Percentiles rank a stretch among this genome's conserved stretches.
Conservation (phyloP, 2,888 invertebrate genomes). For the Helobdella robusta region DNA sequence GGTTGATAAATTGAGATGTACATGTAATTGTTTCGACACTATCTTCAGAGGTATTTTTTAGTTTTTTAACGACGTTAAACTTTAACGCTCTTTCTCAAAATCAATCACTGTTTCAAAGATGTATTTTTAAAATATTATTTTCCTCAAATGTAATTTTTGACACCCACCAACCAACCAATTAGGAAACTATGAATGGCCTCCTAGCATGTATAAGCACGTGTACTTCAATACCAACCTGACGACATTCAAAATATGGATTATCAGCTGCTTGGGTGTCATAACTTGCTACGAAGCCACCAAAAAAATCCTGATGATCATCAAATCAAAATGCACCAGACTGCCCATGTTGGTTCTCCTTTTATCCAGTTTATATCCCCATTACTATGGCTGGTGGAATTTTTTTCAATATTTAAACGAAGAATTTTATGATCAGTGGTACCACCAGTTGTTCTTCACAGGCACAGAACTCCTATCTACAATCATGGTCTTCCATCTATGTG, state of each 20-base stretch:
- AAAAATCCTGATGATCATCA: conserved; percentile 39
- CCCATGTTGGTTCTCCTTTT: conserved; percentile 42
- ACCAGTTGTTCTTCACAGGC: conserved; percentile 45
- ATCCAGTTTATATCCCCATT: conserved; percentile 46
- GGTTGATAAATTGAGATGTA: conserved; percentile 60
- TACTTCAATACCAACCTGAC: conserved; percentile 46
- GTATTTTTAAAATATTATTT: too few relatives aligned
- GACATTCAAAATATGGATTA: conserved; percentile 44
- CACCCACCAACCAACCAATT: too few relatives aligned
- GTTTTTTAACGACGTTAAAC: too few relatives aligned
- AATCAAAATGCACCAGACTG: conserved; percentile 35
- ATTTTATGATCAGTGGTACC: conserved; percentile 43
- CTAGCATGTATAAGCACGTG: conserved; percentile 46
- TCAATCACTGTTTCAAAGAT: neutral
- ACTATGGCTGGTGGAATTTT: conserved; percentile 48
- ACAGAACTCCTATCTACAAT: conserved; percentile 43
- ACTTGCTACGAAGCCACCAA: conserved; percentile 44
- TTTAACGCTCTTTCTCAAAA: neutral
- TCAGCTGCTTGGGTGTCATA: conserved; percentile 35
- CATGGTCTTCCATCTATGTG: conserved; percentile 43
- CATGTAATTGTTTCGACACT: conserved; percentile 68
- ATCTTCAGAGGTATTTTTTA: conserved; percentile 61
- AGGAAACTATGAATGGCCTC: conserved; percentile 46
- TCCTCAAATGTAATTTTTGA: too few relatives aligned
- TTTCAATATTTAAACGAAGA: conserved; percentile 48